Evolutionary conservation across 2,888 invertebrate species (phyloP).

Genomic region (Zelleria hepariella): DNA sequence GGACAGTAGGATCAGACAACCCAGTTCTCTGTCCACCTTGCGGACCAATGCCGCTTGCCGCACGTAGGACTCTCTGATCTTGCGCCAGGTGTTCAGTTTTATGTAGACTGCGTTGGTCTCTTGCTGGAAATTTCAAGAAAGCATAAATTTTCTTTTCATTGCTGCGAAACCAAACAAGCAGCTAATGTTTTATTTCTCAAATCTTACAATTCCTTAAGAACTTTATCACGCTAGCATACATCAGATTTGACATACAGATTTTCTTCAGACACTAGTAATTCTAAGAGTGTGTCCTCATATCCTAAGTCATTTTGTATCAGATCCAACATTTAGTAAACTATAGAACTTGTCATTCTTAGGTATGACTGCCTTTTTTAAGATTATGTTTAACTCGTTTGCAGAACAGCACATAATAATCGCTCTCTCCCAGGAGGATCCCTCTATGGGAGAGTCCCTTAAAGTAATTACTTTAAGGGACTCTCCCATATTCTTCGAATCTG

Average conservation of each 20-base stretch:
- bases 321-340: too few relatives aligned
- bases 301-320: too few relatives aligned
- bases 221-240: not conserved
- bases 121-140: not conserved
- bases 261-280: not conserved
- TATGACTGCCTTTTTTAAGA: too few relatives aligned
- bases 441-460: too few relatives aligned
- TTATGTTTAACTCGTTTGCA: too few relatives aligned
- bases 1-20: conserved; percentile 70
- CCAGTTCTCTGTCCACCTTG: conserved; percentile 68
- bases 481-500: too few relatives aligned
- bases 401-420: too few relatives aligned
- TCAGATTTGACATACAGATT: not conserved
- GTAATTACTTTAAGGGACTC: too few relatives aligned
- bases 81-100: conserved; percentile 53
- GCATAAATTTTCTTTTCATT: not conserved
- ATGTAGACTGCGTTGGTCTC: not conserved
- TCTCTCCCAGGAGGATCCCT: too few relatives aligned
- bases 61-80: conserved; percentile 73
- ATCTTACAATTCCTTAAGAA: not conserved
- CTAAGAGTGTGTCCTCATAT: too few relatives aligned
- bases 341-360: too few relatives aligned
- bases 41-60: conserved; percentile 65
- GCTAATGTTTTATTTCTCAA: not conserved
- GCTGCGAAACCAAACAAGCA: not conserved